Base-by-base conservation (phyloP, 1,140 invertebrate genomes). In the Ostrea denselamellosa region DNA sequence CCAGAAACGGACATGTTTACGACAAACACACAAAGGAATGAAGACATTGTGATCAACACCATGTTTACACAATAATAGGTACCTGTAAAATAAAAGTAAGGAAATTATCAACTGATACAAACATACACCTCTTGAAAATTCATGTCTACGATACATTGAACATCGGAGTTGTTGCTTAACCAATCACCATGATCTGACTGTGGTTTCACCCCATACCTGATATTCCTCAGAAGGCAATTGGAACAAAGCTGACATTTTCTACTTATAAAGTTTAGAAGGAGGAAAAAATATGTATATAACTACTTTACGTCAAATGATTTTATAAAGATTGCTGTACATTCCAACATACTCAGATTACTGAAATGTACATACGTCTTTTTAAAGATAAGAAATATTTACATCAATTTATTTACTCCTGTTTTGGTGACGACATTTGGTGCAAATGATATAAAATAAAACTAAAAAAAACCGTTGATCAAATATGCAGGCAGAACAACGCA, bases 41-140 rank as follows among this genome's bases (percentile, higher is more conserved):
- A 94, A 65, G 95, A 95, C 87, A 95, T 90, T 5, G 95, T 95
- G 54, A 95, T 95, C 83, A 95, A 90, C 25, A 94, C 91, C 95
- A 95, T 95, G 88, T 95, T 95, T 54, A 95, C 90, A 88, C 95
- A 95, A 89, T 95, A 95, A 89, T 95, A 95, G 14, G 93, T 94
- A 85, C 95, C 95, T 95, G 90, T 83, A 93, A 92, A 62, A 83
- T 34, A 28, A 83, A 52, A 51, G n/a, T 52, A 53, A 5, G 5
- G 10, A 12, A 84, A 86, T 87, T 52, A 34, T 5, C 28, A 14
- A 77, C 12, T 77, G 25, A 77, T 25, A 62, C 56, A 7, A 62
- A 4, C 14, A 7, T 62, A 62, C 56, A 62, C 14, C 56, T 62
- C 14, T 62, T 8, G 14, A 62, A 62, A 62, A 62, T n/a, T 62